Conservation (phyloP, 2,888 invertebrate species). For the Rhingia rostrata region DNA sequence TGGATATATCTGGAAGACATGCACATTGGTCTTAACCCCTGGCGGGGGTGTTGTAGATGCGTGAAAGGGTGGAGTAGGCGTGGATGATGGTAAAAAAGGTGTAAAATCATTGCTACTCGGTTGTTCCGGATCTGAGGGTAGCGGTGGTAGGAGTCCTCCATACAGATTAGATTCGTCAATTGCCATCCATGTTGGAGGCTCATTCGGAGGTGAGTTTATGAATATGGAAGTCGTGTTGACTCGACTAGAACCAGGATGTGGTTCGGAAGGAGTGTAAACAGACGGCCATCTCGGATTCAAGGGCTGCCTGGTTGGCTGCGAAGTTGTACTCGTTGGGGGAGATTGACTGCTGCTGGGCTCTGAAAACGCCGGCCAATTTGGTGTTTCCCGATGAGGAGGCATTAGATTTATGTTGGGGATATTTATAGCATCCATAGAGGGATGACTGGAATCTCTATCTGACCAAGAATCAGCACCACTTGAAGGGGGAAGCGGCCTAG, state of each 20-base stretch:
- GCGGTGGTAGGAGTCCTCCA: slow-evolving; percentile 31
- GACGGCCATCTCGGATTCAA: neutral
- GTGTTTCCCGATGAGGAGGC: slow-evolving; percentile 40
- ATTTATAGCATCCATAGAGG: slow-evolving; percentile 23
- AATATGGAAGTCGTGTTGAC: slow-evolving; percentile 20
- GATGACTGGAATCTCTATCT: neutral
- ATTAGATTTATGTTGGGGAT: slow-evolving; percentile 15
- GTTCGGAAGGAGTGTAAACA: neutral
- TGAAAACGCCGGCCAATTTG: neutral
- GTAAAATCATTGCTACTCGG: neutral
- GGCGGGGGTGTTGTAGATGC: slow-evolving; percentile 14
- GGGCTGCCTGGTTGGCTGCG: neutral
- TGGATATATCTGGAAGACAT: slow-evolving; percentile 77
- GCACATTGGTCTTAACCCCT: slow-evolving; percentile 70
- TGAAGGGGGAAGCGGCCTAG: neutral
- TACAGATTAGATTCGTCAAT: slow-evolving; percentile 55
- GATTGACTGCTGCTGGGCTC: neutral
- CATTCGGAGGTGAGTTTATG: slow-evolving; percentile 16
- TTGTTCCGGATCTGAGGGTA: slow-evolving; percentile 37
- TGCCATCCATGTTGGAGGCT: slow-evolving; percentile 22
- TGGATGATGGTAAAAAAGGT: slow-evolving; percentile 57
- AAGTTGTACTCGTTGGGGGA: slow-evolving; percentile 13
- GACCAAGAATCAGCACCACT: neutral
- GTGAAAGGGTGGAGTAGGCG: slow-evolving; percentile 27
- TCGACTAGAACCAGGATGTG: neutral